These are phyloP conservation scores for Halisarca cf. caerulea DNA, from an alignment of 37 sponge, comb jelly and placozoan species.

Conservation along the genomic window DNA sequence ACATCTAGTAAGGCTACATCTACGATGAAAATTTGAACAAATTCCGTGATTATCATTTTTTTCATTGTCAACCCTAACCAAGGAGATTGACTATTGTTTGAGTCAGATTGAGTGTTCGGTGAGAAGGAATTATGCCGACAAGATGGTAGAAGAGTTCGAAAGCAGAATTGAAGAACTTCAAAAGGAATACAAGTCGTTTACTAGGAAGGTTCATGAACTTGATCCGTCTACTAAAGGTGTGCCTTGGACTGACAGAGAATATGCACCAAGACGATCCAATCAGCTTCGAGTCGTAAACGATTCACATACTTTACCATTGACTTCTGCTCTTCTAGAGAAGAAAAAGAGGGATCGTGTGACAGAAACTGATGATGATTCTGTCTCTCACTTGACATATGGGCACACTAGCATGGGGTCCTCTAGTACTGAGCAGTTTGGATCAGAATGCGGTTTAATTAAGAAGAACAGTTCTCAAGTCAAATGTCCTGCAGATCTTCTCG, in stretches of 20 bases:
- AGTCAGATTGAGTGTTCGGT: conserved; percentile 49
- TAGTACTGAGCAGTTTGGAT: too few relatives aligned
- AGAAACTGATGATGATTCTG: background rate
- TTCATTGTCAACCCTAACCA: too few relatives aligned
- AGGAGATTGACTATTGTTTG: conserved; percentile 59
- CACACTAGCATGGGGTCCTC: background rate
- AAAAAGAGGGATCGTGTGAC: background rate
- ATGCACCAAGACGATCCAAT: conserved; percentile 42
- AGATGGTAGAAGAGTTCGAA: conserved; percentile 64
- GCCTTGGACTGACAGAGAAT: conserved; percentile 71
- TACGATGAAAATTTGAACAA: too few relatives aligned
- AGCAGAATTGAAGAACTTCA: conserved; percentile 50
- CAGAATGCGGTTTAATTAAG: background rate
- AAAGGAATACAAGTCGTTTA: conserved; percentile 63
- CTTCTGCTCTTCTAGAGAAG: background rate
- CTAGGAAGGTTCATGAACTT: conserved; percentile 44
- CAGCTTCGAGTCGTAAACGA: background rate
- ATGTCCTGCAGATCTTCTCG: background rate
- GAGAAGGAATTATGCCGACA: conserved; percentile 56
- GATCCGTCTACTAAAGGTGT: conserved; percentile 52
- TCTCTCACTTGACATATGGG: background rate
- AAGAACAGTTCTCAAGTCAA: background rate
- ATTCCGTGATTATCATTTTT: too few relatives aligned
- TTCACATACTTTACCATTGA: background rate
- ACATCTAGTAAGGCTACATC: too few relatives aligned